Evolutionary conservation across 92 coral and sea anemone genomes (phyloP).

Genomic region (Phenganax subtilis): DNA sequence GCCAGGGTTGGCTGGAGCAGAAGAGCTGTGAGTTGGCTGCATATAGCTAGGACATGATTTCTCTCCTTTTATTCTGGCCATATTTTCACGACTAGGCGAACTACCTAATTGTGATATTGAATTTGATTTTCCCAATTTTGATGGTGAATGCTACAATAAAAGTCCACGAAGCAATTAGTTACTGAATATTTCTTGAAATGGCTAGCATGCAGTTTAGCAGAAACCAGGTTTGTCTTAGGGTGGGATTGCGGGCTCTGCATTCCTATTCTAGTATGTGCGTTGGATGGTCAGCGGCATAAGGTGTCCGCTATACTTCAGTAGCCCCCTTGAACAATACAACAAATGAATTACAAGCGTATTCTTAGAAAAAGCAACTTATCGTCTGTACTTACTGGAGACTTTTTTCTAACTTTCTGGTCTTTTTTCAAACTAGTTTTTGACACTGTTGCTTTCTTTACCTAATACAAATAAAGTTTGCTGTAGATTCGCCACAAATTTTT

Average conservation of each 20-base stretch:
- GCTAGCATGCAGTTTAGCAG: not conserved
- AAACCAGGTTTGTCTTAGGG: too few species aligned
- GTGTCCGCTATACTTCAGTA: too few species aligned
- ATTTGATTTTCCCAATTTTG: conserved; percentile 23
- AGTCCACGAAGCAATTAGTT: not conserved
- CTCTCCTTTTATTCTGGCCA: conserved; percentile 39
- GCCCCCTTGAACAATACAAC: not conserved
- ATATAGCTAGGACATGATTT: conserved; percentile 62
- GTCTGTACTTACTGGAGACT: conserved; percentile 18
- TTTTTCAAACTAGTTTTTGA: conserved; percentile 37
- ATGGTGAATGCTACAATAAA: not conserved
- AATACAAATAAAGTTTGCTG: too few species aligned
- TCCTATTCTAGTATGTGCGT: too few species aligned
- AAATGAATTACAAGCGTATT: not conserved
- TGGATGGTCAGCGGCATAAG: too few species aligned
- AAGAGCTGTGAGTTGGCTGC: conserved; percentile 72
- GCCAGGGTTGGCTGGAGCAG: conserved; percentile 51
- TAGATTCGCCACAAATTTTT: too few species aligned
- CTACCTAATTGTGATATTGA: conserved; percentile 44
- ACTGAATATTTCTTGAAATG: not conserved
- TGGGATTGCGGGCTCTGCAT: too few species aligned
- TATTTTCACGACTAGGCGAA: conserved; percentile 50
- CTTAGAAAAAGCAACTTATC: too few species aligned
- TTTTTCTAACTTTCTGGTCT: conserved; percentile 13
- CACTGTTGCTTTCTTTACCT: not conserved